Evolutionary conservation across 1,140 invertebrate species (phyloP), one percentile per base, ranked within the genome.

Genomic region (Megalopta genalis): DNA sequence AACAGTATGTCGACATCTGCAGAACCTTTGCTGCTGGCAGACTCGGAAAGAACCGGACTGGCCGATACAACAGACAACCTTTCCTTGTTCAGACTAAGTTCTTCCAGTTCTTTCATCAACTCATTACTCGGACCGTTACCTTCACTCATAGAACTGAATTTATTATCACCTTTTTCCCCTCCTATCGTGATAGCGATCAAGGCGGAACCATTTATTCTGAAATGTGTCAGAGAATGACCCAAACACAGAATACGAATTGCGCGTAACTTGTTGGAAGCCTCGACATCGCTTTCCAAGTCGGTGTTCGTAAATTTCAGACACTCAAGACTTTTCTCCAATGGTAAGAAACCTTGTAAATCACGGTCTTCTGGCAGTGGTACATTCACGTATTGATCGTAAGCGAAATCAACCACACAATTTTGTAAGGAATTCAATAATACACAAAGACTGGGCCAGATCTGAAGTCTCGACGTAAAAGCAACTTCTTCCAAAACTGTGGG

Each of bases 401-500:
- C 84, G 65, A 94, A 94, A 79, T 92, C 91, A 66, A 90, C 89
- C 37, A 94, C 90, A 32, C 88, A 89, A 21, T 89, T 86, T 83
- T 95, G 94, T n/a, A 97, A 91, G 81, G 93, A 94, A 90, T 97
- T 97, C 65, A 97, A 91, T 12, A 96, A 90, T 87, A 96, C 95
- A 82, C 96, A 96, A n/a, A 97, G 93, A 87, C 96, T 96, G 18
- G 95, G 95, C 96, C 96, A 97, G 79, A 97, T 95, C 94, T 96
- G 95, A 71, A 94, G 94, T 86, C 95, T 93, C 62, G 94, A 94
- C 39, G 93, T 93, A 90, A 97, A 96, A 71, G 95, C 94, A 49
- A 91, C 87, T 85, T 94, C 93, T 42, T 93, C 90, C 52, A 96
- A 90, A 81, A 95, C 90, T 63, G 92, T 91, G 5, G 94, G 94